Evolutionary conservation across 2,797 vertebrate species (phyloP).

Genomic region (Gallinago solitaria): DNA sequence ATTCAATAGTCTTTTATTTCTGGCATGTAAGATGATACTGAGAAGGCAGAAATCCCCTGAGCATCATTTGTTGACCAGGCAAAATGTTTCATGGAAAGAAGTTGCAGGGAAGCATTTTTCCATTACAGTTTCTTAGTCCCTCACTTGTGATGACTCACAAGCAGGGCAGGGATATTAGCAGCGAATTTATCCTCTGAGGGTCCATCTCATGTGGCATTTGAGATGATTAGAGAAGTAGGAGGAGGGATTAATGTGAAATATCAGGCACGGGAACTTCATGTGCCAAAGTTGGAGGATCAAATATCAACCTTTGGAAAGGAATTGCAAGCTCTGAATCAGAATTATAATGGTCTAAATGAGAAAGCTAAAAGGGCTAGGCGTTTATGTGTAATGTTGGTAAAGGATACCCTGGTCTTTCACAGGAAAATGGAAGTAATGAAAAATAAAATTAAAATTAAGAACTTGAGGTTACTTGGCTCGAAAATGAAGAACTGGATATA

Average conservation of each 20-base stretch:
- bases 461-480: neutral
- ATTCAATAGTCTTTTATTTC: neutral
- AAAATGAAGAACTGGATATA: neutral
- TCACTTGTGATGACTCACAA: slow-evolving; percentile 4
- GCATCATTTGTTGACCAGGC: slow-evolving; percentile 5
- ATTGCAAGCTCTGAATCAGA: neutral
- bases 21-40: neutral
- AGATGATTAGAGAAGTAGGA: slow-evolving; percentile 48
- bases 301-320: slow-evolving; percentile 18
- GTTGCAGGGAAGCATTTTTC: slow-evolving; percentile 22
- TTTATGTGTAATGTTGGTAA: neutral
- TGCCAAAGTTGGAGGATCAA: neutral
- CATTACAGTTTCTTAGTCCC: neutral
- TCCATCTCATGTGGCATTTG: slow-evolving; percentile 31
- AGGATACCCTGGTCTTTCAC: neutral
- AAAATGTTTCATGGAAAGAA: neutral
- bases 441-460: neutral
- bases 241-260: slow-evolving; percentile 41
- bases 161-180: neutral
- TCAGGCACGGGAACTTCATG: neutral
- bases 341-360: neutral
- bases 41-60: neutral
- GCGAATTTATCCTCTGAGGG: slow-evolving; percentile 30
- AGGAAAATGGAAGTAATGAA: neutral
- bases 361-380: neutral